A percentile compares a stretch with the other conserved stretches of the same genome.
Evolutionary conservation across 2,888 invertebrate genomes (phyloP).

Genomic region (Rhamnusium bicolor): DNA sequence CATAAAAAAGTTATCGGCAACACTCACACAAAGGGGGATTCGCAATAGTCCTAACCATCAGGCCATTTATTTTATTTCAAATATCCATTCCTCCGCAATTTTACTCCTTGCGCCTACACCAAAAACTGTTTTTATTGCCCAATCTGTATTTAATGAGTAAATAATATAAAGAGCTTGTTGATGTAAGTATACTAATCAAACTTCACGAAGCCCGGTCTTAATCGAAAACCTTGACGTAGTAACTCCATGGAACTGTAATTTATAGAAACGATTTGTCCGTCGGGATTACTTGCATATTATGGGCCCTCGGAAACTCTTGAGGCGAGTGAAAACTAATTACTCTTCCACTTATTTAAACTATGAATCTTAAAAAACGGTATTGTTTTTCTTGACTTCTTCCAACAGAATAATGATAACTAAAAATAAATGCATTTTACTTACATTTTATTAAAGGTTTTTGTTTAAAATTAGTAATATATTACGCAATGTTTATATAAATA

Average conservation of each 20-base stretch:
- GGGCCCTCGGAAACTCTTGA: background rate
- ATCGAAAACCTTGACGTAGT: no score
- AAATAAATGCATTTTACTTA: no score
- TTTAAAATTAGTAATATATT: no score
- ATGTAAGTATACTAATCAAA: background rate
- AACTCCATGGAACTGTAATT: background rate
- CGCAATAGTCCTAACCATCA: background rate
- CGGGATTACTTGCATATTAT: background rate
- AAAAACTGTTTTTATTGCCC: no score
- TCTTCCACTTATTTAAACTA: background rate
- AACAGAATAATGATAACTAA: no score
- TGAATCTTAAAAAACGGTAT: no score
- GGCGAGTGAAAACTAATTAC: background rate
- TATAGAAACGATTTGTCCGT: background rate
- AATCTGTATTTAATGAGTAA: background rate
- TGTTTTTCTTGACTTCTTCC: no score
- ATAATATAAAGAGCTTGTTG: background rate
- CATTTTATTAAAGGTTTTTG: no score
- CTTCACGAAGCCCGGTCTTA: no score
- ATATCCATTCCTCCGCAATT: no score
- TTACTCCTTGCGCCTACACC: no score
- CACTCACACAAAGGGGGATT: background rate
- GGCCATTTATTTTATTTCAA: background rate
- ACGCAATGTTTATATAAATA: no score
- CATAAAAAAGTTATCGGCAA: background rate